Evolutionary conservation across 1,140 invertebrate genomes (phyloP), one percentile per base, ranked within the genome.

Genomic region (Magallana ariakensis): DNA sequence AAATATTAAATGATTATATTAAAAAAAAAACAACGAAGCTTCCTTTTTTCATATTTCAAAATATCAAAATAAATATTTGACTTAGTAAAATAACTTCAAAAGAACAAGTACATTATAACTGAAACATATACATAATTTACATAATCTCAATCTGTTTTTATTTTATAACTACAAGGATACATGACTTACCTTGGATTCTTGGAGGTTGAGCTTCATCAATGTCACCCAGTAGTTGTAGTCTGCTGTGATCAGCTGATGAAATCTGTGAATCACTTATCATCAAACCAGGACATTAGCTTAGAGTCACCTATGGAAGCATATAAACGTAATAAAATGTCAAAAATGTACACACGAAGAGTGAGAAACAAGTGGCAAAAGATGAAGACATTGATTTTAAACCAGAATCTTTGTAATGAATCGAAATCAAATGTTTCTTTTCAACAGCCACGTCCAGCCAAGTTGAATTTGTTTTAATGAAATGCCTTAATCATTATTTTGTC

Each of bases 301-400:
- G 19, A 75, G 33, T 26, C 58, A n/a, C 5, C 22, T 75, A 13
- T 22, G 13, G 10, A 10, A 13, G 66, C 22, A 75, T 26, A 11
- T 13, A 26, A 13, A 3, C 11, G 13, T 13, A 26, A 75, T 33
- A 26, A 13, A 10, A 26, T 75, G 22, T 75, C 66, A 2, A 19
- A 26, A 22, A 26, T 19, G 0, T 33, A 75, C 22, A 15, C 66
- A 75, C 9, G 22, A 4, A 22, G 10, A 75, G 66, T 33, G 5
- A 75, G 22, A 10, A 75, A 75, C 22, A 75, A 10, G 22, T 75
- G 66, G 66, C 66, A 26, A 26, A 75, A 75, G 66, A 75, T 75
- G 26, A 75, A 26, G 33, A 75, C 66, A 4, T 75, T 75, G 26
- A 75, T 75, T 1, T 13, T 13, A 0, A 75, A 75, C 15, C 22